phyloP scores from a whole-genome alignment of 2,888 invertebrate genomes.

The Shargacucullia verbasci region DNA sequence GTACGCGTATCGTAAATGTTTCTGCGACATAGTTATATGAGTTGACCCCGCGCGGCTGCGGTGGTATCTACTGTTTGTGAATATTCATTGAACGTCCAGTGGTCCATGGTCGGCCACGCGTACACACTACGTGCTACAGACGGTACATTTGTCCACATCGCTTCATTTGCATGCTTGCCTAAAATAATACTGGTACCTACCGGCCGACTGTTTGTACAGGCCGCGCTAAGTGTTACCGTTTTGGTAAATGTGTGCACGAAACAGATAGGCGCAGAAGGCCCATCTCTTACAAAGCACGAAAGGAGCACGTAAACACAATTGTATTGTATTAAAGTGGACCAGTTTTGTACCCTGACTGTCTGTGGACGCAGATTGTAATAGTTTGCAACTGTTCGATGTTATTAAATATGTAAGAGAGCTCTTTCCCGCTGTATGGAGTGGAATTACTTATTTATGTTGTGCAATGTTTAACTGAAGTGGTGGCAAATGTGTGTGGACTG shows the following conservation, averaged over 20 bases:
- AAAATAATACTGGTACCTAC: slow-evolving; percentile 14
- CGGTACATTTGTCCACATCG: slow-evolving; percentile 8
- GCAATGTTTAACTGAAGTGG: slow-evolving; percentile 1
- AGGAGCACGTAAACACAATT: too few species aligned
- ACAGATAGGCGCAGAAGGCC: slow-evolving; percentile 8
- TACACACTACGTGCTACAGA: slow-evolving; percentile 3
- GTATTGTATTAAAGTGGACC: too few species aligned
- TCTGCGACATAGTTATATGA: too few species aligned
- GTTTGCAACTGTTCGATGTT: too few species aligned
- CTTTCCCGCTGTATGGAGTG: too few species aligned
- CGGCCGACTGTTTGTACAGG: slow-evolving; percentile 12
- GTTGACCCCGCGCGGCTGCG: too few species aligned
- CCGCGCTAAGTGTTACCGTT: slow-evolving; percentile 1
- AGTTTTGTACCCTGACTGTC: too few species aligned
- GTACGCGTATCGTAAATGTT: too few species aligned
- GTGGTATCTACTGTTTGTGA: too few species aligned
- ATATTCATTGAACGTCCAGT: neutral
- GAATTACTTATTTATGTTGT: too few species aligned
- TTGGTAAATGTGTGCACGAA: neutral
- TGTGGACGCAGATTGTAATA: too few species aligned
- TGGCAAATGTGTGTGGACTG: slow-evolving; percentile 8
- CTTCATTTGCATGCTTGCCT: slow-evolving; percentile 22
- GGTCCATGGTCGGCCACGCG: neutral
- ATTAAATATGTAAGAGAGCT: too few species aligned
- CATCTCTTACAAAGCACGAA: neutral